Evolutionary conservation across 2,888 invertebrate genomes (phyloP).

Genomic region (Plagodis pulveraria): DNA sequence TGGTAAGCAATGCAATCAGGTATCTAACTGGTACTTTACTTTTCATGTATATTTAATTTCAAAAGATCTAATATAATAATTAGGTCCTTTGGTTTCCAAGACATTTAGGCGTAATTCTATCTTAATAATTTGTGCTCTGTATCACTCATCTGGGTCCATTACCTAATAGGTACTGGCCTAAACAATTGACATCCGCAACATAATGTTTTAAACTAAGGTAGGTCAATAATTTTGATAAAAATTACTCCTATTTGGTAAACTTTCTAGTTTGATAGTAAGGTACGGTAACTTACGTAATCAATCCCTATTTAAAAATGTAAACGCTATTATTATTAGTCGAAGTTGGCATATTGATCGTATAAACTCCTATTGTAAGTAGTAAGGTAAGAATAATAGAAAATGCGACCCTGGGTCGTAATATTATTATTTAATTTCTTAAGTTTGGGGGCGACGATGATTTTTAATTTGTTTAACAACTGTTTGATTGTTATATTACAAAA

Average conservation of each 20-base stretch:
- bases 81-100: conserved; percentile 42
- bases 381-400: conserved; percentile 24
- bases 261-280: conserved; percentile 29
- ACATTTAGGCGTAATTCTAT: conserved; percentile 36
- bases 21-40: conserved; percentile 35
- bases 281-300: conserved; percentile 31
- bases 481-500: conserved; percentile 45
- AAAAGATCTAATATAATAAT: conserved; percentile 44
- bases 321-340: conserved; percentile 31
- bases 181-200: conserved; percentile 26
- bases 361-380: conserved; percentile 31
- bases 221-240: conserved; percentile 30
- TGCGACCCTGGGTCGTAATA: conserved; percentile 15
- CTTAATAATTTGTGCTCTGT: conserved; percentile 37
- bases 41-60: conserved; percentile 34
- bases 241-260: conserved; percentile 25
- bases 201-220: conserved; percentile 18
- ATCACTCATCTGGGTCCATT: conserved; percentile 34
- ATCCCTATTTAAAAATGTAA: conserved; percentile 34
- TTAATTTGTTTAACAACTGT: conserved; percentile 41
- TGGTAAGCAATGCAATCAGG: conserved; percentile 42
- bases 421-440: conserved; percentile 9
- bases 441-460: conserved; percentile 26
- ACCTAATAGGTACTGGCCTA: conserved; percentile 24
- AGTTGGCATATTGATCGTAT: conserved; percentile 38